Evolutionary conservation across 2,113 vertebrate genomes (phyloP), one percentile per base, ranked within the genome.

Genomic region (Pituophis catenifer): DNA sequence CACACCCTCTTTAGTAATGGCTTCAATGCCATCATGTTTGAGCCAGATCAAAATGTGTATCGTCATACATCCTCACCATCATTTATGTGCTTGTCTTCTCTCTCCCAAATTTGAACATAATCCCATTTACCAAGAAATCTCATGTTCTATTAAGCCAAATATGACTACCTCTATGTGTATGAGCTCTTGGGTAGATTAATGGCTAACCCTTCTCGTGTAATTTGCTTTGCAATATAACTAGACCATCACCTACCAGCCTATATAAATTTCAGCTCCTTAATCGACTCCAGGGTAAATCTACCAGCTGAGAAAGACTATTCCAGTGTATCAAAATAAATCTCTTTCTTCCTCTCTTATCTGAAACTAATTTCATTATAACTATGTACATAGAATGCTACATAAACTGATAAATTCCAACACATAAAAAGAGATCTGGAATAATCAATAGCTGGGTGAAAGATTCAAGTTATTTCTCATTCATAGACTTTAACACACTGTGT

Each of bases 361-460:
- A 23, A 26, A 92, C n/a, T n/a, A 48, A 57, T 85, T 50, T 58
- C 29, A 89, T 85, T 86, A 59, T 23, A 38, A 89, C 15, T 89
- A 33, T 38, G 57, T 57, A 59, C 13, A 58, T 19, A 90, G 50
- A 86, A 85, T 50, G 11, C 52, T 29, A 48, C 24, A 88, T 55
- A 29, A 91, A 88, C 24, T 8, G 38, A 15, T 24, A 48, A 81
- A 48, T 38, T 59, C 55, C 23, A 7, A n/a, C 62, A 24, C 23
- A 90, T 5, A 90, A 52, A 52, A 5, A 38, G 87, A 21, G 57
- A 59, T 12, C 19, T 86, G 70, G 3, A 89, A 44, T 58, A 59
- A 48, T 59, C 58, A 87, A 33, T 81, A 89, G 85, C 70, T 62
- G 91, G 75, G 94, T 48, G 52, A 38, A 81, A 58, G 88, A 94